A percentile compares a stretch with the other conserved stretches of the same genome.
Evolutionary conservation across 2,888 invertebrate genomes (phyloP).

Genomic region (Mesorhabditis belari): DNA sequence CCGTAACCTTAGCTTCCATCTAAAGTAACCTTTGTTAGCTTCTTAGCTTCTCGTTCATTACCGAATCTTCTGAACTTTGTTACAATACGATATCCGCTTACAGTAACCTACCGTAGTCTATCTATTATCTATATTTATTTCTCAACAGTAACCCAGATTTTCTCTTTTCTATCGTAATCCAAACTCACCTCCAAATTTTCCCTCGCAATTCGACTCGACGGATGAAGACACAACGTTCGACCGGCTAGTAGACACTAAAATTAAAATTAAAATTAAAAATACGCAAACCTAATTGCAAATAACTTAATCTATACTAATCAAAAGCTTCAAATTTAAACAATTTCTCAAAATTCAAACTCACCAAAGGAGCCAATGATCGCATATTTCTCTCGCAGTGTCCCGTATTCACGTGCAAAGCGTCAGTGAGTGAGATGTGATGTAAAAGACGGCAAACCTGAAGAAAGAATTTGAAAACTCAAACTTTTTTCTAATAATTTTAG

Average conservation of each 20-base stretch:
- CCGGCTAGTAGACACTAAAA: slow-evolving; percentile 76
- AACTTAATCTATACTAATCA: too few species aligned
- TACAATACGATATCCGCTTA: too few species aligned
- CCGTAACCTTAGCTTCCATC: too few species aligned
- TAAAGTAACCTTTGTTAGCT: too few species aligned
- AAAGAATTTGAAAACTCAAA: background rate
- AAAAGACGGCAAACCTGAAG: slow-evolving; percentile 84
- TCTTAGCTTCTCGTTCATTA: too few species aligned
- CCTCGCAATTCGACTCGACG: slow-evolving; percentile 85
- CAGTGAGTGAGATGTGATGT: slow-evolving; percentile 86
- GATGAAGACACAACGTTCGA: slow-evolving; percentile 80
- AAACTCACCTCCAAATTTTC: slow-evolving; percentile 82
- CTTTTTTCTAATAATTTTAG: background rate
- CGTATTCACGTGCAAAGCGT: slow-evolving; percentile 86
- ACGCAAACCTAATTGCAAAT: too few species aligned
- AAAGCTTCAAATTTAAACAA: too few species aligned
- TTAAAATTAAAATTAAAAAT: background rate
- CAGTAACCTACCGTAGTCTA: too few species aligned
- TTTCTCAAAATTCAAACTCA: slow-evolving; percentile 36
- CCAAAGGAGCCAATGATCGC: slow-evolving; percentile 86
- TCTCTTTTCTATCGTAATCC: too few species aligned
- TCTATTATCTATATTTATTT: too few species aligned
- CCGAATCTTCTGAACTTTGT: too few species aligned
- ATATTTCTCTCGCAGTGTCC: slow-evolving; percentile 92
- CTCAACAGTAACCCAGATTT: too few species aligned